phyloP scores from a whole-genome alignment of 1,140 invertebrate genomes.

The Leptinotarsa lineolata region DNA sequence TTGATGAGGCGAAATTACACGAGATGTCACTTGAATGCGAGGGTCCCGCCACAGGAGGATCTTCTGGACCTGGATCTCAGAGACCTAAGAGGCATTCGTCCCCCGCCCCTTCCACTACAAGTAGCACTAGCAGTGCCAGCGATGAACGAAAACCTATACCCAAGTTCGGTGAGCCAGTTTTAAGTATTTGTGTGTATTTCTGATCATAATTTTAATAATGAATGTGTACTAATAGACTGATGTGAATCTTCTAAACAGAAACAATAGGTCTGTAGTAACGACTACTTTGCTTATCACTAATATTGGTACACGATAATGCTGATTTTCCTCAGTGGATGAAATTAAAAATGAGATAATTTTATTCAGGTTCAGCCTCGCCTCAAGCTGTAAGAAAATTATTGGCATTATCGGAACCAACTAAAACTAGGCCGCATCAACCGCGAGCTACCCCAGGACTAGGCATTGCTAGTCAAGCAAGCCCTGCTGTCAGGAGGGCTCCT shows the following conservation, averaged over 20 bases:
- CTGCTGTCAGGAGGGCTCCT: slow-evolving; percentile 55
- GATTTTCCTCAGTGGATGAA: not conserved
- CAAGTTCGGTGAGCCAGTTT: slow-evolving; percentile 66
- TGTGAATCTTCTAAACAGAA: not conserved
- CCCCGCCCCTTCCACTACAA: slow-evolving; percentile 87
- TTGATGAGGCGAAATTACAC: slow-evolving; percentile 88
- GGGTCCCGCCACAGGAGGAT: slow-evolving; percentile 62
- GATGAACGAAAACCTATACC: slow-evolving; percentile 69
- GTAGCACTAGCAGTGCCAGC: slow-evolving; percentile 85
- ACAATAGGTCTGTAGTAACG: not conserved
- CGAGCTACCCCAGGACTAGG: slow-evolving; percentile 64
- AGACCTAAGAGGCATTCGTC: slow-evolving; percentile 77
- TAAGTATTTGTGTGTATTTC: not conserved
- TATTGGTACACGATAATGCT: slow-evolving; percentile 25
- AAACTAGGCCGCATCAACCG: slow-evolving; percentile 85
- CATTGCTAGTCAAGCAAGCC: slow-evolving; percentile 59
- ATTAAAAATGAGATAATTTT: not conserved
- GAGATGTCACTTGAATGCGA: slow-evolving; percentile 91
- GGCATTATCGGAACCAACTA: slow-evolving; percentile 82
- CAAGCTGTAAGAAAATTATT: slow-evolving; percentile 93
- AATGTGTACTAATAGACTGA: not conserved
- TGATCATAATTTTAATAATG: not conserved
- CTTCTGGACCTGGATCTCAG: slow-evolving; percentile 56
- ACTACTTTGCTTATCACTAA: not conserved
- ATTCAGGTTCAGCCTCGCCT: slow-evolving; percentile 86